Base-by-base conservation (phyloP, 2,797 vertebrate species). In the Megaceryle alcyon region DNA sequence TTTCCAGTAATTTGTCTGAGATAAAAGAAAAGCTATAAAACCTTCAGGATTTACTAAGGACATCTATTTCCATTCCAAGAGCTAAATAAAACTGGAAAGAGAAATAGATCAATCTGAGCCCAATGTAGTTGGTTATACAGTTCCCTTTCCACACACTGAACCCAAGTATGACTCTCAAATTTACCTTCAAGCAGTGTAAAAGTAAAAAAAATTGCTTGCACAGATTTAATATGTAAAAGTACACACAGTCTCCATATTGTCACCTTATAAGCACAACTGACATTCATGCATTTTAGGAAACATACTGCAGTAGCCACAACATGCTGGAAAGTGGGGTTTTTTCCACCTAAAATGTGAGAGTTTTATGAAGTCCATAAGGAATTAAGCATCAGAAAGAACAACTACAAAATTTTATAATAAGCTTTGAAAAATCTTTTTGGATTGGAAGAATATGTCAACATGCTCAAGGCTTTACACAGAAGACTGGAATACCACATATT, bases 1-100 rank as follows among this genome's bases (percentile, higher is more conserved):
- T 95, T 96, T 96, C 91, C 92, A 97, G 84, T 94, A 97, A 97
- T 92, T 96, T 88, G 84, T 88, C 75, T 51, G 75, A 92, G 88
- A 96, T 91, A 95, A 93, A 95, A 71, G 57, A 71, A 72, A 75
- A 80, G 80, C 88, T 86, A 92, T 94, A 97, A 96, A 97, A 96
- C 73, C 86, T 79, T 90, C 86, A 72, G 84, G 78, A 94, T 95
- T 97, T 96, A 88, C 85, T 93, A 88, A 84, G 44, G 80, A 83
- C 76, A 86, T 94, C 80, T 92, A 86, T 87, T 96, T 83, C 63
- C 53, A 88, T 70, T 94, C 64, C 57, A 80, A 84, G 83, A 86
- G 43, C 81, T 77, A 93, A 95, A 96, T 91, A 93, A 96, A 95
- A 91, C 57, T 4, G 1, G 66, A 69, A 94, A 71, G 83, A 90